Conservation (phyloP, 2,888 invertebrate genomes). For the Athalia circularis region DNA sequence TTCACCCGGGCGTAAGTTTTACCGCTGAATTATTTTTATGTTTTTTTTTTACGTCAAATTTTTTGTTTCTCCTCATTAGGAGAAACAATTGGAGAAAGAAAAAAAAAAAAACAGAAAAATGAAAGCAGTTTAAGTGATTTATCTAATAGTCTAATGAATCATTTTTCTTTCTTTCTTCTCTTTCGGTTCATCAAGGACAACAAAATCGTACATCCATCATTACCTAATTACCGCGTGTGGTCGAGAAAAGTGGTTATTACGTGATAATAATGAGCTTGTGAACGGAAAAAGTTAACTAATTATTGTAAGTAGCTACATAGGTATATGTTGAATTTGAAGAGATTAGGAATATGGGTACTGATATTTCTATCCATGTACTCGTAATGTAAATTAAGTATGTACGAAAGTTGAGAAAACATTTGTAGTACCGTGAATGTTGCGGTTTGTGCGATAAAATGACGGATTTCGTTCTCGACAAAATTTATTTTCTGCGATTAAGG, state of each 20-base stretch:
- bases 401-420: conserved; percentile 24
- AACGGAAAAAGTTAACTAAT: background rate
- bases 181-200: conserved; percentile 1
- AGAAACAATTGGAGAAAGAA: background rate
- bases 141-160: conserved; percentile 3
- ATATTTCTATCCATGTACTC: background rate
- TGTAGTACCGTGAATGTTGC: conserved; percentile 30
- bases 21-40: too few species aligned
- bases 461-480: background rate
- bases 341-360: background rate
- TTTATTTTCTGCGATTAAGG: background rate
- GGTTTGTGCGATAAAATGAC: conserved; percentile 31
- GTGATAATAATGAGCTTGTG: background rate
- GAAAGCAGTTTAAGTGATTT: background rate
- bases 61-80: too few species aligned
- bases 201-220: background rate
- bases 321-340: background rate
- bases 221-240: conserved; percentile 1
- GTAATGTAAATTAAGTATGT: conserved; percentile 21
- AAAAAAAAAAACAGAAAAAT: background rate
- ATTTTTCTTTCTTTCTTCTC: background rate
- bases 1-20: background rate
- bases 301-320: background rate
- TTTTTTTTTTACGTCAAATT: too few species aligned
- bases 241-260: conserved; percentile 31